Conservation (phyloP, 2,113 vertebrate species). For the Daboia siamensis region DNA sequence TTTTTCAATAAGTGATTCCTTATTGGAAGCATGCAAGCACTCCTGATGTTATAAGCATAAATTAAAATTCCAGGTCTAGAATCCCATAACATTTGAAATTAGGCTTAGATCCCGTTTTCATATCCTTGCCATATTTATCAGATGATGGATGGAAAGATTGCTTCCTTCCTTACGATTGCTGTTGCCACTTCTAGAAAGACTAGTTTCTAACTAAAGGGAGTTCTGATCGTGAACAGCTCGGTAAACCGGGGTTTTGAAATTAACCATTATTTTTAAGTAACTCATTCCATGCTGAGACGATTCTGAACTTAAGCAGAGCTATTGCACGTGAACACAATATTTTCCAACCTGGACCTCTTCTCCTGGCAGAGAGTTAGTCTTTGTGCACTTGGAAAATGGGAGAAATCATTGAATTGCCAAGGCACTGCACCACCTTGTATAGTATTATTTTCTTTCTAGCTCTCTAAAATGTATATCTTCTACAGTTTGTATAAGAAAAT, state of each 20-base stretch:
- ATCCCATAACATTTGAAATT: slow-evolving; percentile 51
- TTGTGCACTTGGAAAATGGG: slow-evolving; percentile 54
- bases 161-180: slow-evolving; percentile 57
- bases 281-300: slow-evolving; percentile 37
- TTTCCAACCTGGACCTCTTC: slow-evolving; percentile 62
- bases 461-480: slow-evolving; percentile 31
- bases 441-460: slow-evolving; percentile 29
- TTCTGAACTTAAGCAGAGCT: slow-evolving; percentile 50
- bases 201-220: slow-evolving; percentile 45
- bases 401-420: slow-evolving; percentile 51
- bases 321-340: slow-evolving; percentile 45
- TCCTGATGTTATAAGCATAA: slow-evolving; percentile 61
- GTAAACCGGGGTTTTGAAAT: slow-evolving; percentile 64
- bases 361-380: slow-evolving; percentile 58
- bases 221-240: slow-evolving; percentile 50
- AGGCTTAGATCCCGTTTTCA: slow-evolving; percentile 41
- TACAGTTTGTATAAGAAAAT: slow-evolving; percentile 39
- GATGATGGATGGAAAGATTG: slow-evolving; percentile 46
- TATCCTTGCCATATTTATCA: slow-evolving; percentile 53
- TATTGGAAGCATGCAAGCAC: slow-evolving; percentile 45
- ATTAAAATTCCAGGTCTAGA: slow-evolving; percentile 61
- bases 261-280: slow-evolving; percentile 54
- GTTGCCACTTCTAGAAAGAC: slow-evolving; percentile 59
- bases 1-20: slow-evolving; percentile 56
- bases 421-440: slow-evolving; percentile 40